Conservation (phyloP, 1,140 invertebrate genomes). For the Nephila pilipes region DNA sequence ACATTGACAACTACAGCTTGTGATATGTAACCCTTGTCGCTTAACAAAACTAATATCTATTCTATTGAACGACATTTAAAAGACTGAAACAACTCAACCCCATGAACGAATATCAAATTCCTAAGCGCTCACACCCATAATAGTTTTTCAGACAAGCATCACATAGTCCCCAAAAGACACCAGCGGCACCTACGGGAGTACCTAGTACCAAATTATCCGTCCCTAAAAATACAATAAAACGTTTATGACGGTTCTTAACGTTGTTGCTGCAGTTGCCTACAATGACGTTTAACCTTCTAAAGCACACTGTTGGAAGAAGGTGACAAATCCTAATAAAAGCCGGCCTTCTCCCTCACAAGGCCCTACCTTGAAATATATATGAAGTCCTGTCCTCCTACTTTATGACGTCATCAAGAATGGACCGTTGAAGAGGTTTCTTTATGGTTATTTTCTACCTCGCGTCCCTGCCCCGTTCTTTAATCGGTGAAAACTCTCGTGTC, state of each 20-base stretch:
- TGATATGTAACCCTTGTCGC: too few species aligned
- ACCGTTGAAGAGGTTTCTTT: constrained; percentile 39
- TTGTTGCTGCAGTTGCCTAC: background rate
- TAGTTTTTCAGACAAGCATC: background rate
- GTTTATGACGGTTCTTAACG: constrained; percentile 22
- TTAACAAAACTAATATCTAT: too few species aligned
- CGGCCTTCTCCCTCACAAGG: background rate
- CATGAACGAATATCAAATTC: background rate
- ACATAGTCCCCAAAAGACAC: background rate
- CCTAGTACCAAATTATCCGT: constrained; percentile 27
- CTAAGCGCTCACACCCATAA: background rate
- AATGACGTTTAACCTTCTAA: background rate
- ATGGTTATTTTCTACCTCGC: constrained; percentile 18
- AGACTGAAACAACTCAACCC: background rate
- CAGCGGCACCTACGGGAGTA: constrained; percentile 36
- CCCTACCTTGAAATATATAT: constrained; percentile 55
- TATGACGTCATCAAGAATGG: constrained; percentile 58
- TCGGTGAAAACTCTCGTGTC: constrained; percentile 16
- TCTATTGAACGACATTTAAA: too few species aligned
- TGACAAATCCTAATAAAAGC: constrained; percentile 69
- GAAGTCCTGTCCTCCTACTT: constrained; percentile 53
- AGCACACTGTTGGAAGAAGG: background rate
- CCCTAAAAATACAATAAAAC: constrained; percentile 58
- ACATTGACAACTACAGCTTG: too few species aligned
- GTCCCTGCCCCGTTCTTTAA: background rate